Base-by-base conservation (phyloP, 2,797 vertebrate genomes). In the Telmatherina bonti region DNA sequence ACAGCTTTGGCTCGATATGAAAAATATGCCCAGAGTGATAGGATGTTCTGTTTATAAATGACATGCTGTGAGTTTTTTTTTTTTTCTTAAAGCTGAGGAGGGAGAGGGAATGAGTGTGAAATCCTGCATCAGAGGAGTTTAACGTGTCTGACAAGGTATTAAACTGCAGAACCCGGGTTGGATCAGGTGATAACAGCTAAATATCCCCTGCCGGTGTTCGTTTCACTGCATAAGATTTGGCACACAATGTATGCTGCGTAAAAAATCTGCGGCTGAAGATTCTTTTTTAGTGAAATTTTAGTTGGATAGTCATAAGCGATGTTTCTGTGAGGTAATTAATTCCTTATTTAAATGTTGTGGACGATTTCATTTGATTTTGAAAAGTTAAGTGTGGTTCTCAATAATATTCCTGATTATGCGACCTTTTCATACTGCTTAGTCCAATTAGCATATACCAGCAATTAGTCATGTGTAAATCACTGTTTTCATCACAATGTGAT, bases 1-100 rank as follows among this genome's bases (percentile, higher is more conserved):
- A 72, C 57, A 38, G 86, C 82, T 88, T 86, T 83, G 74, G 70
- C 64, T 70, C 70, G 76, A 67, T 70, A 66, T 88, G 69, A 77
- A 71, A 81, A 82, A 85, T 74, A 83, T 43, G 72, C 67, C 80
- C 63, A 69, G 68, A 84, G 53, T 83, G 67, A 90, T 79, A 30
- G 59, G 68, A 62, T 78, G 83, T 65, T 43, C 78, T 85, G 76
- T 85, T 81, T 79, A 62, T 81, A 83, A 77, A 33, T 83, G 59
- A 84, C 69, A 66, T 64, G 64, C 62, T 38, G 66, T 72, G n/a
- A 54, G 20, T 49, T 60, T 59, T 61, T 45, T 55, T 52, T 49
- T 51, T 67, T 51, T 63, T n/a, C n/a, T n/a, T n/a, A n/a, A 63
- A 75, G 63, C 76, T 30, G 24, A 70, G 49, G 66, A 54, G 60